Evolutionary conservation across 2,113 vertebrate genomes (phyloP).

Genomic region (Perccottus glenii): DNA sequence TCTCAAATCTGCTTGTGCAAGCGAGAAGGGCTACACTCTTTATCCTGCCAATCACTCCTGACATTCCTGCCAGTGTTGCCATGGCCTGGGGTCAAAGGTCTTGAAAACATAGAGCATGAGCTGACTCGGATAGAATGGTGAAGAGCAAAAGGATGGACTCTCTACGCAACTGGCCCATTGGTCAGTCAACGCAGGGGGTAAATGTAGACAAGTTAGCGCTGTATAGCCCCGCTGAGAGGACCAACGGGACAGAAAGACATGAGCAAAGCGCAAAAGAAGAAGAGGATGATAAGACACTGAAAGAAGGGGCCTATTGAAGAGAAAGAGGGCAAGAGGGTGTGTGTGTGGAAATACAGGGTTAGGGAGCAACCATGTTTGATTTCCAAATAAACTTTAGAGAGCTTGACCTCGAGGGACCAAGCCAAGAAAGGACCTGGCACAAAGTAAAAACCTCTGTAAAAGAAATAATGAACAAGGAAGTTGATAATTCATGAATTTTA

Average conservation of each 20-base stretch:
- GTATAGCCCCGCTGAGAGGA: constrained; percentile 86
- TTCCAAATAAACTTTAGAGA: constrained; percentile 55
- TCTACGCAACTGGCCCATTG: constrained; percentile 81
- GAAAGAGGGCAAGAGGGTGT: constrained; percentile 50
- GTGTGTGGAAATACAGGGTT: constrained; percentile 35
- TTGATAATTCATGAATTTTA: constrained; percentile 38
- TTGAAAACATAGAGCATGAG: constrained; percentile 95
- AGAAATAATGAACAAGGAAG: constrained; percentile 48
- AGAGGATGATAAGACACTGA: constrained; percentile 46
- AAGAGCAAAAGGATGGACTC: constrained; percentile 84
- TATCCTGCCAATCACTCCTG: constrained; percentile 98
- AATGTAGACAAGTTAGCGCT: constrained; percentile 98
- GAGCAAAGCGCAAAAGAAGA: constrained; percentile 24
- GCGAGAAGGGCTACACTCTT: constrained; percentile 86
- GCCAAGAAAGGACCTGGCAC: constrained; percentile 44
- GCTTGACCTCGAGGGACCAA: constrained; percentile 46
- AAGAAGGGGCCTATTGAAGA: constrained; percentile 60
- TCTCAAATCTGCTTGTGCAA: constrained; percentile 96
- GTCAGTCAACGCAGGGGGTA: constrained; percentile 92
- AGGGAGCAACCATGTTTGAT: constrained; percentile 60
- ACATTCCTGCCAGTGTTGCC: constrained; percentile 99
- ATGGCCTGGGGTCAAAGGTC: constrained; percentile 97
- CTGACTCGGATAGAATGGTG: constrained; percentile 95
- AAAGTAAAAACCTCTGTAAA: constrained; percentile 15
- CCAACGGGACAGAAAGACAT: constrained; percentile 70